Evolutionary conservation across 2,797 vertebrate genomes (phyloP).

Genomic region (Bradypodion ventrale): DNA sequence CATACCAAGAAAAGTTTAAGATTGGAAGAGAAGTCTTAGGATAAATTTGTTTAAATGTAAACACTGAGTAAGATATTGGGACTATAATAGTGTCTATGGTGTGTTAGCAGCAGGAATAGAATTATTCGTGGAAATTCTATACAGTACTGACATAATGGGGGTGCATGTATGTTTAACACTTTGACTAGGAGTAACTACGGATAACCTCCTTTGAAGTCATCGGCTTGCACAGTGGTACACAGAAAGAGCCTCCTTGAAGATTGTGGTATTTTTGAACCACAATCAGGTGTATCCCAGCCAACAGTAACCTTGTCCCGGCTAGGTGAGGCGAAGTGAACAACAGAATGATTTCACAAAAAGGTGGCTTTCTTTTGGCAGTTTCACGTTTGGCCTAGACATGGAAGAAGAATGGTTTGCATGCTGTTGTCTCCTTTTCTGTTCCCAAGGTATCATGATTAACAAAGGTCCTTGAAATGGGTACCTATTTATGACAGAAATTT

Average conservation of each 20-base stretch:
- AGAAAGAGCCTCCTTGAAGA: no score
- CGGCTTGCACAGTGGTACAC: no score
- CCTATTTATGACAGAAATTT: background rate
- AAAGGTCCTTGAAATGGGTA: background rate
- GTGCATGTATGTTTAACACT: background rate
- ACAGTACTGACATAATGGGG: background rate
- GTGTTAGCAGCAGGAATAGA: no score
- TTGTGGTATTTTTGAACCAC: no score
- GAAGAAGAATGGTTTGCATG: no score
- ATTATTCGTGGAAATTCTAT: background rate
- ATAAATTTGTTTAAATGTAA: background rate
- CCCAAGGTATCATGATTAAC: background rate
- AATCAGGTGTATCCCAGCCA: no score
- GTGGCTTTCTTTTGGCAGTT: no score
- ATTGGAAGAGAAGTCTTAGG: constrained; percentile 5
- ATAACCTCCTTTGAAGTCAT: background rate
- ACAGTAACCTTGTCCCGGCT: no score
- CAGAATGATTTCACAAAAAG: no score
- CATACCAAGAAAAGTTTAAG: background rate
- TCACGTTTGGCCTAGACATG: no score
- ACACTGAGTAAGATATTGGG: background rate
- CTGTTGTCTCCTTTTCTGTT: background rate
- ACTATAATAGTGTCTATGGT: background rate
- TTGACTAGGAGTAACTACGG: background rate
- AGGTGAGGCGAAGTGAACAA: no score